Percentiles rank a stretch among this genome's conserved stretches.
Evolutionary conservation across 2,797 vertebrate species (phyloP).

Genomic region (Sebastes trivittatus): DNA sequence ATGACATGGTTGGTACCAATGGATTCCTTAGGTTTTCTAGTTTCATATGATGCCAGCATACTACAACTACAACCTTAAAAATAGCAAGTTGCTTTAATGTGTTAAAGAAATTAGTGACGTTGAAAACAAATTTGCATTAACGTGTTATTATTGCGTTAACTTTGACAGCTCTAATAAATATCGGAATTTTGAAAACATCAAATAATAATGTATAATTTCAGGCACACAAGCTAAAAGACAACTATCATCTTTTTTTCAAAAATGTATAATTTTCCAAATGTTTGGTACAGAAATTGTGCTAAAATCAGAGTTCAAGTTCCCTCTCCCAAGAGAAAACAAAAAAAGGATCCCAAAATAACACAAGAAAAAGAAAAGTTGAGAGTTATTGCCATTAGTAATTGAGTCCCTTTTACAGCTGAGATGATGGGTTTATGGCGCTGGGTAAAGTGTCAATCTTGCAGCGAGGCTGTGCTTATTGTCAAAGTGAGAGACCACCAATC

Average conservation of each 20-base stretch:
- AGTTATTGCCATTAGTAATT: slow-evolving; percentile 36
- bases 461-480: slow-evolving; percentile 62
- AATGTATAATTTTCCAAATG: background rate
- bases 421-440: slow-evolving; percentile 47
- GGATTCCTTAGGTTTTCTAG: background rate
- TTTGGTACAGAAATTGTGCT: background rate
- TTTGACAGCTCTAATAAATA: too few species aligned
- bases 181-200: background rate
- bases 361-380: slow-evolving; percentile 20
- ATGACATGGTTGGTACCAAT: background rate
- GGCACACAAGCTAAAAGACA: background rate
- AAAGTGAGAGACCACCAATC: slow-evolving; percentile 62
- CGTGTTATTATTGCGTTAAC: too few species aligned
- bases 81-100: background rate
- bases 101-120: too few species aligned
- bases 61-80: background rate
- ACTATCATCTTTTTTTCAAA: background rate
- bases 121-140: too few species aligned
- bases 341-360: slow-evolving; percentile 1
- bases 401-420: slow-evolving; percentile 36
- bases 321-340: background rate
- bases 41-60: background rate
- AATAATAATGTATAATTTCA: background rate
- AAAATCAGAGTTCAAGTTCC: background rate
- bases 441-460: slow-evolving; percentile 62